Percentiles rank a stretch among this genome's conserved stretches.
phyloP scores from a whole-genome alignment of 2,888 invertebrate species.

The Limnephilus lunatus region DNA sequence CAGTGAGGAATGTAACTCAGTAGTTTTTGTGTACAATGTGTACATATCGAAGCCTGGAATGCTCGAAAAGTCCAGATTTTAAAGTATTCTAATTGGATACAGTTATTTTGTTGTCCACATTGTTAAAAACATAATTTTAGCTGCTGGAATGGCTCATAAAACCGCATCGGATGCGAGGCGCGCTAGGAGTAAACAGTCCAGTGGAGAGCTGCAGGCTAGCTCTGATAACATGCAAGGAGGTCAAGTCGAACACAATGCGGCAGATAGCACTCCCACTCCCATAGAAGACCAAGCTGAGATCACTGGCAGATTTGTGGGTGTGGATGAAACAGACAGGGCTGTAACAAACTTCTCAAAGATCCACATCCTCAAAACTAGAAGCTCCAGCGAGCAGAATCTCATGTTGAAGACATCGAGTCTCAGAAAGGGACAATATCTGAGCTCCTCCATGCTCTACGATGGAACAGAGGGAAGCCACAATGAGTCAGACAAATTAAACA shows the following conservation, averaged over 20 bases:
- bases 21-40: not conserved
- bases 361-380: slow-evolving; percentile 76
- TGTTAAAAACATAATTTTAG: not conserved
- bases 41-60: not conserved
- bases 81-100: slow-evolving; percentile 2
- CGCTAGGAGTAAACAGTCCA: slow-evolving; percentile 27
- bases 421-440: slow-evolving; percentile 70
- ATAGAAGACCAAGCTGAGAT: slow-evolving; percentile 69
- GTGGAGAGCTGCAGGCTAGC: not conserved
- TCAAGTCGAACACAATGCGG: slow-evolving; percentile 18
- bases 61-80: not conserved
- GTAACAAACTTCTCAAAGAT: slow-evolving; percentile 75
- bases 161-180: slow-evolving; percentile 45
- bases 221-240: slow-evolving; percentile 13
- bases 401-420: slow-evolving; percentile 74
- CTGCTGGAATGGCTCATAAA: slow-evolving; percentile 50
- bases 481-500: slow-evolving; percentile 67
- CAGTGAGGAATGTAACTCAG: not conserved
- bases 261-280: slow-evolving; percentile 3
- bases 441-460: slow-evolving; percentile 67
- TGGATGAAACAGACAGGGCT: slow-evolving; percentile 75
- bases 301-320: slow-evolving; percentile 74
- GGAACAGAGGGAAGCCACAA: slow-evolving; percentile 72
- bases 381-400: slow-evolving; percentile 76
- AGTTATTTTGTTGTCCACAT: not conserved